Conservation (phyloP, 1,140 invertebrate species). For the Gerris buenoi region DNA sequence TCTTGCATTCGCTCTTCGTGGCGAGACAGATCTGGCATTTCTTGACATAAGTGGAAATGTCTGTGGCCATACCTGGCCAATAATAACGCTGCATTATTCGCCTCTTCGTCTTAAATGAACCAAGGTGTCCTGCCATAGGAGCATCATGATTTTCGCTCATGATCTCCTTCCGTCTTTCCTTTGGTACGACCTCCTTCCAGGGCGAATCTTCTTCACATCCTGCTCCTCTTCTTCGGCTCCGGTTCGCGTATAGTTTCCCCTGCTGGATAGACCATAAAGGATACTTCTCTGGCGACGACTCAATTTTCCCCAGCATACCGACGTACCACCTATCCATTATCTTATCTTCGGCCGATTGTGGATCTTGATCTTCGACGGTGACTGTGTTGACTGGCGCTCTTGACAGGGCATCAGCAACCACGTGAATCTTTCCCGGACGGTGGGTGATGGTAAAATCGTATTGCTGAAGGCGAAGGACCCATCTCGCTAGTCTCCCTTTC, state of each 20-base stretch:
- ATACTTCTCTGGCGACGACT: background rate
- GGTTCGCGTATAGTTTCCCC: background rate
- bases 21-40: slow-evolving; percentile 12
- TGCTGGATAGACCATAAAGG: background rate
- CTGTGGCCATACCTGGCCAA: slow-evolving; percentile 11
- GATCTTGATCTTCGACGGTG: no score
- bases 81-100: slow-evolving; percentile 17
- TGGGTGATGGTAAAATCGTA: slow-evolving; percentile 22
- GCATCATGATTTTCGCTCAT: slow-evolving; percentile 21
- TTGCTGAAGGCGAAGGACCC: slow-evolving; percentile 23
- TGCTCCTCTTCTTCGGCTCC: background rate
- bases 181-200: slow-evolving; percentile 25
- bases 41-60: slow-evolving; percentile 13
- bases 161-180: slow-evolving; percentile 14
- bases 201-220: background rate
- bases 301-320: background rate
- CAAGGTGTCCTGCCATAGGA: slow-evolving; percentile 26
- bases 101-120: slow-evolving; percentile 26
- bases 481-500: slow-evolving; percentile 28
- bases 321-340: background rate
- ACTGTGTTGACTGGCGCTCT: background rate
- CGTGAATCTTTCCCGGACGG: slow-evolving; percentile 16
- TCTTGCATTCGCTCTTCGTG: background rate
- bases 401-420: slow-evolving; percentile 13
- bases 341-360: background rate